Percentiles rank a stretch among this genome's conserved stretches.
These are phyloP conservation scores for Gymnarchus niloticus DNA, from an alignment of 2,113 vertebrate species.

Conservation along the genomic window DNA sequence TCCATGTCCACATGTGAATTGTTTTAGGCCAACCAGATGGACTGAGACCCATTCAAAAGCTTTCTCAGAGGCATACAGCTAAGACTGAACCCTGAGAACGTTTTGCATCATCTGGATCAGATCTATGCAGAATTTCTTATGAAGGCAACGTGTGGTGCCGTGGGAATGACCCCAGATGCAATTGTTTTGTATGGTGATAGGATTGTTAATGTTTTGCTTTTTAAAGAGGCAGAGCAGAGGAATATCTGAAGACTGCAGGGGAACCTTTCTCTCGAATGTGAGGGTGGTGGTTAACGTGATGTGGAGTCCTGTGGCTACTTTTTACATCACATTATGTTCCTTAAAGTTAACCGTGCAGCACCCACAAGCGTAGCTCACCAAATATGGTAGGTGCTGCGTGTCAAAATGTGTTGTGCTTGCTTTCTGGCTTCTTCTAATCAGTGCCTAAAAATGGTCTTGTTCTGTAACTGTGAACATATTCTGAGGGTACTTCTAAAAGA, in stretches of 20 bases:
- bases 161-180: conserved; percentile 9
- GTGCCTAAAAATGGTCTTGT: neutral
- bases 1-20: neutral
- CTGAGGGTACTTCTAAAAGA: neutral
- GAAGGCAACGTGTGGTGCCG: neutral
- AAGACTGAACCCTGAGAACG: neutral
- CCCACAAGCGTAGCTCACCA: neutral
- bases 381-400: neutral
- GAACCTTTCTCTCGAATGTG: neutral
- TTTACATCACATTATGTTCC: neutral
- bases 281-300: neutral
- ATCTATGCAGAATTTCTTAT: conserved; percentile 4
- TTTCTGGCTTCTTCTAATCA: neutral
- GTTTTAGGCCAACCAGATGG: conserved; percentile 3
- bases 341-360: neutral
- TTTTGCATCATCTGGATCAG: conserved; percentile 1
- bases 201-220: neutral
- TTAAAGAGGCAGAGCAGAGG: neutral
- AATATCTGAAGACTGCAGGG: neutral
- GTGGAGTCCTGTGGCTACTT: neutral
- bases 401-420: neutral
- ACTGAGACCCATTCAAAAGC: neutral
- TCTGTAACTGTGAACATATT: neutral
- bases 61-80: neutral
- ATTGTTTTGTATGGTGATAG: conserved; percentile 8